Percentiles rank a stretch among this genome's conserved stretches.
Conservation (phyloP, 2,888 invertebrate species). For the Holacanthella duospinosa region DNA sequence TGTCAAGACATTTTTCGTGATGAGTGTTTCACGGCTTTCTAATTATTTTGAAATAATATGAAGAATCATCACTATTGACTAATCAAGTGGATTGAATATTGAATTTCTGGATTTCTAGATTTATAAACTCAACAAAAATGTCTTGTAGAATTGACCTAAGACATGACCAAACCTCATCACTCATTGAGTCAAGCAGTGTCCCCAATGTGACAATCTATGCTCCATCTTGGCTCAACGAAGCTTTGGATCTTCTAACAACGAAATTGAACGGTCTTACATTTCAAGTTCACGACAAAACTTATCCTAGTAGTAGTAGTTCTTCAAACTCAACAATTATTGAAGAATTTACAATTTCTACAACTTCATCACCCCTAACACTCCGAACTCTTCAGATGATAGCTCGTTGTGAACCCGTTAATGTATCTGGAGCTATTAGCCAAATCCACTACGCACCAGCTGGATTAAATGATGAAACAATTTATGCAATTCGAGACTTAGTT, state of each 20-base stretch:
- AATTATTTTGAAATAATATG: no score
- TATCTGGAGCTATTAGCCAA: conserved; percentile 16
- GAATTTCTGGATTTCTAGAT: no score
- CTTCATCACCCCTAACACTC: conserved; percentile 11
- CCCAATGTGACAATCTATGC: conserved; percentile 18
- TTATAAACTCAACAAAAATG: no score
- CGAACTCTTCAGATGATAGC: conserved; percentile 14
- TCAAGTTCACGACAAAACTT: conserved; percentile 1
- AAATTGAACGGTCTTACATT: conserved; percentile 10
- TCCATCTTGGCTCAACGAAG: conserved; percentile 20
- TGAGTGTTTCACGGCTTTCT: no score
- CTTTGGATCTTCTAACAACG: conserved; percentile 9
- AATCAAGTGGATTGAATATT: no score
- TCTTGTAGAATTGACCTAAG: conserved; percentile 1
- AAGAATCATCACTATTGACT: no score
- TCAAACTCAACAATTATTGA: conserved; percentile 10
- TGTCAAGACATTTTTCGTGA: no score
- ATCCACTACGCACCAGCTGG: conserved; percentile 12
- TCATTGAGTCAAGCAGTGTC: background rate
- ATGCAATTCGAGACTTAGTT: conserved; percentile 20
- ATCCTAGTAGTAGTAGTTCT: background rate
- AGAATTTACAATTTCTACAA: conserved; percentile 11
- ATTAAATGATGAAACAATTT: conserved; percentile 12
- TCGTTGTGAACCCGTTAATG: conserved; percentile 19
- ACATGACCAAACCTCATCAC: background rate